phyloP scores from a whole-genome alignment of 2,113 vertebrate species.

The Oreocharis arfaki region DNA sequence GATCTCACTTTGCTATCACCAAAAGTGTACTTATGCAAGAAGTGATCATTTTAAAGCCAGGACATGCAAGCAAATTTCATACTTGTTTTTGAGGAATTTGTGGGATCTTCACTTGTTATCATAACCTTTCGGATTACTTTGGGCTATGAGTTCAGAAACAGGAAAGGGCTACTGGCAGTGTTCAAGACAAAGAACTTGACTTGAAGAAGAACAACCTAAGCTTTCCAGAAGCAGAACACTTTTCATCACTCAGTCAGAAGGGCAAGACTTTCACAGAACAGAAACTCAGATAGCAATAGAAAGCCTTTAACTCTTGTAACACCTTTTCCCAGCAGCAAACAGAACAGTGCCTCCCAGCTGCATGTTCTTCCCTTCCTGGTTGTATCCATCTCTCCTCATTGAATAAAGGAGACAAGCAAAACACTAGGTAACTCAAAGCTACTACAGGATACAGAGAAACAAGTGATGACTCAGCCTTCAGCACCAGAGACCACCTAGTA shows the following conservation, averaged over 20 bases:
- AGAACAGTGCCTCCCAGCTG: not conserved
- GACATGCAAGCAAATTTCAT: not conserved
- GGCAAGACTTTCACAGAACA: not conserved
- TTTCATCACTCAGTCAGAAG: not conserved
- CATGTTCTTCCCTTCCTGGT: not conserved
- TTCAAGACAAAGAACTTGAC: not conserved
- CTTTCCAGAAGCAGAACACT: not conserved
- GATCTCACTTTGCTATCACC: not conserved
- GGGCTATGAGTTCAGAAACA: not conserved
- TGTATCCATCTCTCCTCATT: not conserved
- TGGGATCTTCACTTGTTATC: not conserved
- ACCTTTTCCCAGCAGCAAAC: not conserved
- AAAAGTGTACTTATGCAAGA: not conserved
- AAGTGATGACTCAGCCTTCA: not conserved
- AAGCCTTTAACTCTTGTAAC: not conserved
- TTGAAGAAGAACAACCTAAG: not conserved
- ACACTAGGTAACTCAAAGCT: not conserved
- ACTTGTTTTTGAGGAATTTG: not conserved
- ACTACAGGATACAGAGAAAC: not conserved
- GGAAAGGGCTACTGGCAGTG: not conserved
- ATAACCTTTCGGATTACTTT: not conserved
- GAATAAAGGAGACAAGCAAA: not conserved
- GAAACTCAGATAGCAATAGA: not conserved
- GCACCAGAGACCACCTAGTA: not conserved
- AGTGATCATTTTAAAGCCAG: not conserved